Evolutionary conservation across 2,888 invertebrate species (phyloP).

Genomic region (Aelia acuminata): DNA sequence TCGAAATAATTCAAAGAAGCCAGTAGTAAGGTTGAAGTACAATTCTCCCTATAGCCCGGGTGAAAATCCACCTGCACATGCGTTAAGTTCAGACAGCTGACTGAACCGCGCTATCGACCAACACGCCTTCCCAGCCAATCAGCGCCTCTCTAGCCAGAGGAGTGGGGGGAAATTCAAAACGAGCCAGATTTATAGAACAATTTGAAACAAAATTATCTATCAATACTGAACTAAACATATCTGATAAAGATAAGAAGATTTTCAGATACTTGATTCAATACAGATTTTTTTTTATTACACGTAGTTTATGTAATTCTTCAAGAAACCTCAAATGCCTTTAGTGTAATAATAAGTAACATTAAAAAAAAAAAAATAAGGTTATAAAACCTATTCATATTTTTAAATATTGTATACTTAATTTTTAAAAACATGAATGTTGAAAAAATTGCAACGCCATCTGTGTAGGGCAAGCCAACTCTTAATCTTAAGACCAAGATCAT

Average conservation of each 20-base stretch:
- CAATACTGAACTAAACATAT: background rate
- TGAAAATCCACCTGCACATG: constrained; percentile 20
- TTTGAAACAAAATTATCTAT: background rate
- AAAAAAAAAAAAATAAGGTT: background rate
- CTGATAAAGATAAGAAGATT: background rate
- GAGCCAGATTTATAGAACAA: background rate
- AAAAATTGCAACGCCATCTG: background rate
- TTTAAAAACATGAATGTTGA: background rate
- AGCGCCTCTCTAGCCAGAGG: background rate
- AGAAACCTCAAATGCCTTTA: background rate
- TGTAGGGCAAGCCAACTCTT: too few species aligned
- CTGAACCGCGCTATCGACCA: constrained; percentile 19
- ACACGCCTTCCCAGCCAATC: background rate
- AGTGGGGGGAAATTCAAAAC: background rate
- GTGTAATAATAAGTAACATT: background rate
- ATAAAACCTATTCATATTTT: background rate
- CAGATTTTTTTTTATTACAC: background rate
- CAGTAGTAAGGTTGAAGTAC: background rate
- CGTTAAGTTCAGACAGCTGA: constrained; percentile 29
- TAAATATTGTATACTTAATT: background rate
- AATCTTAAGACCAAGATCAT: too few species aligned
- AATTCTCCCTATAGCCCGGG: constrained; percentile 5
- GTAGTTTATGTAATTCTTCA: background rate
- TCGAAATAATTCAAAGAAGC: background rate
- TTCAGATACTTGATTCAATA: background rate